Conservation (phyloP, 2,797 vertebrate species). For the Rachycentron canadum region DNA sequence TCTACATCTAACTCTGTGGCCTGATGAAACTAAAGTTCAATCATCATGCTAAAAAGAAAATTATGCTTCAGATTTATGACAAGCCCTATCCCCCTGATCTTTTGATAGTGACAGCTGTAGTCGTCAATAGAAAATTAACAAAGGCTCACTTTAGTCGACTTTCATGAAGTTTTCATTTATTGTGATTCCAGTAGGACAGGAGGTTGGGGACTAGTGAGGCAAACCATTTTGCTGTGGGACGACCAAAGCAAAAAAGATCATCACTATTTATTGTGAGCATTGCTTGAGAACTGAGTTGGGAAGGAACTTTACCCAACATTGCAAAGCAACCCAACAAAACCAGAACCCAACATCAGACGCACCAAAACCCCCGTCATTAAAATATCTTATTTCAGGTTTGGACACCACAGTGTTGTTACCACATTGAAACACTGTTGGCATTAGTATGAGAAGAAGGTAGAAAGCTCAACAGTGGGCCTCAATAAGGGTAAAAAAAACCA, state of each 20-base stretch:
- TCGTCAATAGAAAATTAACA: conserved; percentile 69
- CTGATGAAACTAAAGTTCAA: conserved; percentile 72
- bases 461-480: conserved; percentile 35
- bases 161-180: conserved; percentile 82
- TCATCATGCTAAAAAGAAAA: conserved; percentile 61
- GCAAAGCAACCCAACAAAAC: conserved; percentile 58
- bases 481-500: conserved; percentile 37
- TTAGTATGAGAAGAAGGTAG: conserved; percentile 32
- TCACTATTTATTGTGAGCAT: conserved; percentile 44
- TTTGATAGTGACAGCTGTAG: conserved; percentile 73
- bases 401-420: conserved; percentile 63
- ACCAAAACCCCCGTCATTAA: conserved; percentile 50
- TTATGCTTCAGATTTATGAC: conserved; percentile 69
- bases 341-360: conserved; percentile 53
- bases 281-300: conserved; percentile 45
- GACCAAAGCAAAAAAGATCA: conserved; percentile 58
- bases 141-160: conserved; percentile 74
- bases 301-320: conserved; percentile 51
- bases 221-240: conserved; percentile 68
- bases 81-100: conserved; percentile 65
- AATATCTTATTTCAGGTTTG: conserved; percentile 58
- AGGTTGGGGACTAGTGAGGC: conserved; percentile 64
- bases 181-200: conserved; percentile 77
- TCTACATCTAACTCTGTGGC: conserved; percentile 61
- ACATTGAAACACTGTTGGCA: conserved; percentile 57